Evolutionary conservation across 2,888 invertebrate species (phyloP), one percentile per base, ranked within the genome.

Genomic region (Phyllotreta striolata): DNA sequence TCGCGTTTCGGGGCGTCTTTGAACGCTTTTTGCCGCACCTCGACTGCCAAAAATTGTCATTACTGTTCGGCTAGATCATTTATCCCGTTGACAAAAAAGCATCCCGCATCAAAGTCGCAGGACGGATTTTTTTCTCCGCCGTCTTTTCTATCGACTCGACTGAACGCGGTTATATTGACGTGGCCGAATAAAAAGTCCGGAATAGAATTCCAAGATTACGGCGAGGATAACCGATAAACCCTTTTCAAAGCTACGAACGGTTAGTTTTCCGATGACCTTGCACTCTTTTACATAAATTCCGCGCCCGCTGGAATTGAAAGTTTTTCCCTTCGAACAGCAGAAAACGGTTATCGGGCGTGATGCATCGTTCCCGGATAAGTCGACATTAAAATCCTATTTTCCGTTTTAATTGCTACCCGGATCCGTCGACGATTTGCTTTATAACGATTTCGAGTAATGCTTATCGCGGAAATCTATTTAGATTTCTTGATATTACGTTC

Each of bases 271-370:
- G 67, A 52, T 59, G 67, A 64, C 64, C 64, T 61, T 63, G 67
- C 67, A 59, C 55, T 56, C 67, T 55, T 64, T 64, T 64, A 62
- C 66, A 67, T 67, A 67, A 60, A 65, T 67, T 60, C 63, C 35
- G 55, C 56, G 62, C 24, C 24, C 55, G 59, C 52, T 63, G 61
- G 67, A 57, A 67, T 65, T 67, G 65, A 63, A 67, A 67, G 58
- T 64, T 67, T 67, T 64, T 66, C 58, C 65, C 51, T 57, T 44
- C 55, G 51, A 62, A 62, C 64, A 58, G 63, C 58, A 61, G 55
- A 24, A 62, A 62, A 58, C 55, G 54, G 10, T 64, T 67, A 67
- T 67, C 67, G 8, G 49, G 13, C 24, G 38, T 62, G 62, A 67
- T 67, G 62, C 58, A 67, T 67, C 60, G 44, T 39, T 1, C 35